Evolutionary conservation across 2,888 invertebrate genomes (phyloP), one percentile per base, ranked within the genome.

Genomic region (Chalcosyrphus nemorum): DNA sequence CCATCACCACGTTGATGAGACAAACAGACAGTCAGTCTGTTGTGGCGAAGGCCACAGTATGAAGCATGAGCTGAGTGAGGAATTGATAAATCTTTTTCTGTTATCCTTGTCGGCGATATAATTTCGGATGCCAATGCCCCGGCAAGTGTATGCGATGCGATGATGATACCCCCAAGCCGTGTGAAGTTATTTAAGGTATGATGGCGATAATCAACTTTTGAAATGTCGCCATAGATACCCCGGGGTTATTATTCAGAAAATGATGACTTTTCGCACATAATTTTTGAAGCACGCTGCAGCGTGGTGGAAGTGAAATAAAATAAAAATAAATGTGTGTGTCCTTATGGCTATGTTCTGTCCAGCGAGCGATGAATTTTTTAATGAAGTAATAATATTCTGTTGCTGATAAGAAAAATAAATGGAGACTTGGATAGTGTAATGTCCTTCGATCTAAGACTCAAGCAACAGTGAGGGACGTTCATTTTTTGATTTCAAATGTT

Each of bases 151-250:
- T 7, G 54, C 17, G 15, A 56, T 57, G 9, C 35, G 43, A 45
- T 54, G 74, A 54, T 27, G 56, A 43, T 32, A 24, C 35, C 74
- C 61, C 17, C 11, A 45, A 19, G 74, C 43, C 4, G 4, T 63
- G 54, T 66, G 38, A 15, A 65, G 35, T 50, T 47, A 50, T 66
- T 75, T 66, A 29, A 75, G 21, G 57, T 21, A 75, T 66, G 65
- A 75, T 57, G 75, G 65, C 35, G 57, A 47, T 50, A 66, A 75
- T 65, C 29, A 57, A 65, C 74, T 75, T 75, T 65, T 5, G 13
- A 13, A 66, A 75, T 75, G 47, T 50, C 47, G 65, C 41, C 19
- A 57, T 47, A 21, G 32, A 56, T 38, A 29, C 50, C 56, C 11
- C 11, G 38, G 56, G 47, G 50, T 19, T 59, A 41, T 61, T 52